Conservation (phyloP, 1,140 invertebrate species). For the Anthonomus grandis region DNA sequence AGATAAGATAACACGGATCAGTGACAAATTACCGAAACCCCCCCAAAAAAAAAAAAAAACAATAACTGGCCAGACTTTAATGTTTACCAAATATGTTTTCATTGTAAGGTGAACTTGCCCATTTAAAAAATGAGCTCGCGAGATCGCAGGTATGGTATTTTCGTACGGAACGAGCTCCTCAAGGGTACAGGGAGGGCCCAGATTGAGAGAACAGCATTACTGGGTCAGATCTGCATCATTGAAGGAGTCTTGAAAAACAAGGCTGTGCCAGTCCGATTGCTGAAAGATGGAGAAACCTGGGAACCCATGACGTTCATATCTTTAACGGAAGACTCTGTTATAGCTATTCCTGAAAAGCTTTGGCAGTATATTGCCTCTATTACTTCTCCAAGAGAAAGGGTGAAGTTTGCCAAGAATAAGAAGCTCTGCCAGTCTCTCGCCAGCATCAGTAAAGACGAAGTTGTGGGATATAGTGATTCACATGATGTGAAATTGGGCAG, state of each 20-base stretch:
- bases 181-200: constrained; percentile 20
- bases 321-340: constrained; percentile 26
- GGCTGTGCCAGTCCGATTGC: constrained; percentile 32
- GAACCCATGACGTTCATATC: constrained; percentile 35
- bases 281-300: constrained; percentile 42
- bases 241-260: constrained; percentile 29
- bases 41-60: background rate
- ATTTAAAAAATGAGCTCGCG: constrained; percentile 36
- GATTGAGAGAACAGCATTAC: constrained; percentile 33
- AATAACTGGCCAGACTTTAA: background rate
- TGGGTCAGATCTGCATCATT: constrained; percentile 44
- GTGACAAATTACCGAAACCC: constrained; percentile 1
- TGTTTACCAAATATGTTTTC: constrained; percentile 19
- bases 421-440: constrained; percentile 49
- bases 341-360: constrained; percentile 36
- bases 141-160: constrained; percentile 37
- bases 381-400: constrained; percentile 50
- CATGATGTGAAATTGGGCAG: constrained; percentile 45
- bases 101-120: constrained; percentile 1
- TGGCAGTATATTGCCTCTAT: constrained; percentile 54
- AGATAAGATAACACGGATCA: constrained; percentile 3
- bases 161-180: constrained; percentile 35
- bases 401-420: constrained; percentile 51
- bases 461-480: constrained; percentile 43
- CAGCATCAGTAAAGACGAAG: constrained; percentile 40